Percentiles rank a stretch among this genome's conserved stretches.
These are phyloP conservation scores for Steinernema hermaphroditum DNA, from an alignment of 2,888 invertebrate species.

Conservation along the genomic window DNA sequence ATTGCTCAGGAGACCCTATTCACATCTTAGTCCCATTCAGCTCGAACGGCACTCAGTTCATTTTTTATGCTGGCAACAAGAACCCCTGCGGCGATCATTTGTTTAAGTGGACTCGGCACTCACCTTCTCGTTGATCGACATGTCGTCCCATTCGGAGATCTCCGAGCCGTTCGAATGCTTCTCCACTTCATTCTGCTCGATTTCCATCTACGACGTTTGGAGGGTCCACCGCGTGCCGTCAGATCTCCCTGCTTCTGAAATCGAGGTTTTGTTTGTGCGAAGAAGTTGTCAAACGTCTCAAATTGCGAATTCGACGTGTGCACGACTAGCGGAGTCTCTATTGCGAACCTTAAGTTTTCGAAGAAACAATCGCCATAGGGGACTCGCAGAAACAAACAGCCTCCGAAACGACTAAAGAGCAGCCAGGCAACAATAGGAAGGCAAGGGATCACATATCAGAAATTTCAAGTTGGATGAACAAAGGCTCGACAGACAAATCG, in stretches of 20 bases:
- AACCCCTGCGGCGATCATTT: slow-evolving; percentile 16
- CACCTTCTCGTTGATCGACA: slow-evolving; percentile 27
- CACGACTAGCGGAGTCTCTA: neutral
- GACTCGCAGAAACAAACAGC: neutral
- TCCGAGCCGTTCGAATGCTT: slow-evolving; percentile 25
- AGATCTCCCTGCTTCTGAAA: too few relatives aligned
- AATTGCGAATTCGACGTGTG: too few relatives aligned
- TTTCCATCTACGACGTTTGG: neutral
- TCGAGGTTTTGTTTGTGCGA: too few relatives aligned
- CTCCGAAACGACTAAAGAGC: slow-evolving; percentile 18
- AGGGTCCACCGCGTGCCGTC: neutral
- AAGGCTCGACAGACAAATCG: neutral
- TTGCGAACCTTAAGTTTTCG: neutral
- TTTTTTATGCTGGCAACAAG: neutral
- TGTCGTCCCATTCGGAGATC: slow-evolving; percentile 29
- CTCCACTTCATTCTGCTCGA: slow-evolving; percentile 24
- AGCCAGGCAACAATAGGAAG: slow-evolving; percentile 25
- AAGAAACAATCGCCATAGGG: neutral
- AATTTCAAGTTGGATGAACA: slow-evolving; percentile 9
- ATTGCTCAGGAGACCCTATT: neutral
- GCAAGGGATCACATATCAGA: slow-evolving; percentile 26
- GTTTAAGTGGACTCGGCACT: neutral
- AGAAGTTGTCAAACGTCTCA: too few relatives aligned
- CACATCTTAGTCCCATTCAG: neutral
- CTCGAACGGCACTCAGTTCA: neutral